A percentile compares a stretch with the other conserved stretches of the same genome.
phyloP scores from a whole-genome alignment of 2,797 vertebrate genomes.

The Poecilia gillii region DNA sequence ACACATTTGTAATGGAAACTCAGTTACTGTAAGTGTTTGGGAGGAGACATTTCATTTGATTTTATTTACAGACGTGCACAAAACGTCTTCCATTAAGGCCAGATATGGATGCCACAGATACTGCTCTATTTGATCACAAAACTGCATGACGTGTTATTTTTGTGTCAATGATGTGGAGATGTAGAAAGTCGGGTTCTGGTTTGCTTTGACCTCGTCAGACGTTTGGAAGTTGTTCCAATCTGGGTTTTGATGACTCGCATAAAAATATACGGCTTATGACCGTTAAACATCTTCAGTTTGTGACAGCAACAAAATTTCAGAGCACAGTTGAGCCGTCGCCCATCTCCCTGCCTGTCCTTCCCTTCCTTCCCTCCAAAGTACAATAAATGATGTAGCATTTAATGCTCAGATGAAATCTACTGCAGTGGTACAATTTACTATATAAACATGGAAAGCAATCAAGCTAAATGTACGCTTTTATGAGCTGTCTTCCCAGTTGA shows the following conservation, averaged over 20 bases:
- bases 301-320: constrained; percentile 40
- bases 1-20: too few relatives aligned
- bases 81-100: constrained; percentile 18
- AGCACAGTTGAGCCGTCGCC: constrained; percentile 16
- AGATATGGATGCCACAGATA: not conserved
- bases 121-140: not conserved
- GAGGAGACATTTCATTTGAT: constrained; percentile 9
- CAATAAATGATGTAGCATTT: constrained; percentile 36
- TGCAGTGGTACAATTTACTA: constrained; percentile 21
- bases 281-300: constrained; percentile 37
- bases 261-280: constrained; percentile 49
- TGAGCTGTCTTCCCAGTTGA: constrained; percentile 20
- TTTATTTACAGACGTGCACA: not conserved
- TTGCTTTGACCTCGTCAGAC: not conserved
- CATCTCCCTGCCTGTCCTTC: not conserved
- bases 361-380: not conserved
- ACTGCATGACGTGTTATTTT: not conserved
- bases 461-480: constrained; percentile 48
- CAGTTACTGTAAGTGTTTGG: constrained; percentile 3
- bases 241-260: constrained; percentile 43
- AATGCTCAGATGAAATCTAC: constrained; percentile 33
- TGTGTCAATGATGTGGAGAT: not conserved
- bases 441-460: constrained; percentile 52
- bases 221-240: not conserved
- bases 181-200: not conserved